Conservation (phyloP, 2,888 invertebrate genomes). For the Pristionchus mayeri region DNA sequence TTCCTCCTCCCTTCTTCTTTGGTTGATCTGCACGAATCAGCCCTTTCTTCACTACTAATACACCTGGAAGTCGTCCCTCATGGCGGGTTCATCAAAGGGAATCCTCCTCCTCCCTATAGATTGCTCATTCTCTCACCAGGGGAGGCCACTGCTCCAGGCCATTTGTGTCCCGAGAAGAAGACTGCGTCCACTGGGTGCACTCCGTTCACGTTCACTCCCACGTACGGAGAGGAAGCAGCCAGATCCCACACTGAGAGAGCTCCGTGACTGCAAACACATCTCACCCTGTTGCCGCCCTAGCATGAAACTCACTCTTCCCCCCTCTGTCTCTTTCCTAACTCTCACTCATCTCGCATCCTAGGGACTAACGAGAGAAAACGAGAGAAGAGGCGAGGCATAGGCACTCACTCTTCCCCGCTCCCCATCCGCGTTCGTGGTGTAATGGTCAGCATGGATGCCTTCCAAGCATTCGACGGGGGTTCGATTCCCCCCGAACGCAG, state of each 20-base stretch:
- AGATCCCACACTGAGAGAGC: constrained; percentile 92
- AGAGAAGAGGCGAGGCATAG: constrained; percentile 14
- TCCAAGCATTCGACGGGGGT: constrained; percentile 63
- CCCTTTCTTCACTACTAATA: constrained; percentile 82
- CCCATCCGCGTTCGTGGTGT: constrained; percentile 56
- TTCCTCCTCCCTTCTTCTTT: constrained; percentile 80
- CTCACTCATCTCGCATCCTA: constrained; percentile 1
- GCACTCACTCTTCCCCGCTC: neutral
- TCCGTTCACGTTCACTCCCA: constrained; percentile 89
- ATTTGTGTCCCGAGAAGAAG: constrained; percentile 91
- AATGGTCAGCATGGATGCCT: constrained; percentile 63
- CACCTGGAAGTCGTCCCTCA: constrained; percentile 79
- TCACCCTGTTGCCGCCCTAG: neutral
- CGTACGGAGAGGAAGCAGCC: constrained; percentile 87
- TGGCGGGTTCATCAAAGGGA: neutral
- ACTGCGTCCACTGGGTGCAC: constrained; percentile 88
- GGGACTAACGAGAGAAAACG: constrained; percentile 1
- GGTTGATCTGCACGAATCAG: constrained; percentile 80
- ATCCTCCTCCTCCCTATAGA: no score
- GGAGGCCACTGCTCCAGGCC: constrained; percentile 90
- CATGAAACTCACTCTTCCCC: neutral
- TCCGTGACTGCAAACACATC: constrained; percentile 78
- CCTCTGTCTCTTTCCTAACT: constrained; percentile 35
- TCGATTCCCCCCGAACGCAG: constrained; percentile 60
- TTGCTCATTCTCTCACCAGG: constrained; percentile 80